Conservation (phyloP, 2,888 invertebrate species). For the Dastarcus helophoroides region DNA sequence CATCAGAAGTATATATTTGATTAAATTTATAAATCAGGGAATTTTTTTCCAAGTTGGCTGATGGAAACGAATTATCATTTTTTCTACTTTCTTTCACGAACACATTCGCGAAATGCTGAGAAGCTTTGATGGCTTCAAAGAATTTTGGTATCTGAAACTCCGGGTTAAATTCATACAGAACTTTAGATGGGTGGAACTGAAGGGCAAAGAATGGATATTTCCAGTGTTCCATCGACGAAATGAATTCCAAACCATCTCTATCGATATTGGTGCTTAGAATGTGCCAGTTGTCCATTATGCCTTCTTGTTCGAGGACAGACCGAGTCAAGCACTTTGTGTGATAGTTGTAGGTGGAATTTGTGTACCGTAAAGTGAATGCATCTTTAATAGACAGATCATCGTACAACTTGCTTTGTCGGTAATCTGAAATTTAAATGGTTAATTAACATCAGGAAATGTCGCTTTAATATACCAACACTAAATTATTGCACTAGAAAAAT, state of each 20-base stretch:
- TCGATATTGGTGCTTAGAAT: constrained; percentile 63
- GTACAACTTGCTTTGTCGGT: constrained; percentile 51
- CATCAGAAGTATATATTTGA: constrained; percentile 49
- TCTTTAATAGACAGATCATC: constrained; percentile 46
- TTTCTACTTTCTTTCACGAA: constrained; percentile 67
- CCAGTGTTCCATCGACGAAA: constrained; percentile 65
- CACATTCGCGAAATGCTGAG: constrained; percentile 71
- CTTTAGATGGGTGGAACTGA: constrained; percentile 90
- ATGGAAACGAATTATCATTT: constrained; percentile 47
- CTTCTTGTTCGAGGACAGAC: constrained; percentile 38
- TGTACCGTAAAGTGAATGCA: constrained; percentile 41
- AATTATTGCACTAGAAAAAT: too few species aligned
- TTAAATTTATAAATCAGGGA: constrained; percentile 64
- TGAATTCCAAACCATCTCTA: constrained; percentile 50
- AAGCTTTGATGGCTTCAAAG: constrained; percentile 46
- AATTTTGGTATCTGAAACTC: constrained; percentile 54
- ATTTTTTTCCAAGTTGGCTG: constrained; percentile 36
- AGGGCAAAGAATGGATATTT: constrained; percentile 71
- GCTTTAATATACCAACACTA: too few species aligned
- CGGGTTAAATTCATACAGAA: constrained; percentile 61
- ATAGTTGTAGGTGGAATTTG: constrained; percentile 63
- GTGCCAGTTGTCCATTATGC: constrained; percentile 52
- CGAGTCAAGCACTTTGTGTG: constrained; percentile 44
- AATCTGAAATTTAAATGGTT: too few species aligned
- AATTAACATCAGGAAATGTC: too few species aligned